Evolutionary conservation across 2,888 invertebrate genomes (phyloP).

Genomic region (Aleiodes leptofemur): DNA sequence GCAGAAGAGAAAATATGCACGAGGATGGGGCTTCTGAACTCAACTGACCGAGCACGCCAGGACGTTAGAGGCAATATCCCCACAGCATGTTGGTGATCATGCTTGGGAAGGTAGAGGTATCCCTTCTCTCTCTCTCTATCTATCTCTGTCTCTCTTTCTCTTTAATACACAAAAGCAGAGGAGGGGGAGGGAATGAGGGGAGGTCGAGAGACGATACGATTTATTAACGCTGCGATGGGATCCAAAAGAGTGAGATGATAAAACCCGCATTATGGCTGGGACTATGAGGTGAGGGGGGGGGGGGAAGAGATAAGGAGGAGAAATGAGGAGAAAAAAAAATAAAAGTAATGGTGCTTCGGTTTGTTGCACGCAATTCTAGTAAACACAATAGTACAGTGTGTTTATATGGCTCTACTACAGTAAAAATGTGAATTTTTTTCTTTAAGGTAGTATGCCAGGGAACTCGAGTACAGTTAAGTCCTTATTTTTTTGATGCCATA

Average conservation of each 20-base stretch:
- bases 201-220: constrained; percentile 43
- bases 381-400: constrained; percentile 13
- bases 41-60: constrained; percentile 53
- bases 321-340: constrained; percentile 40
- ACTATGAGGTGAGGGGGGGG: neutral
- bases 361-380: constrained; percentile 8
- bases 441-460: no score
- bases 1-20: constrained; percentile 31
- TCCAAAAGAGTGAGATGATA: constrained; percentile 35
- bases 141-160: no score
- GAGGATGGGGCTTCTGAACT: constrained; percentile 52
- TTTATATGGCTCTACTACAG: constrained; percentile 18
- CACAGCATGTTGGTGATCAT: constrained; percentile 10
- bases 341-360: constrained; percentile 36
- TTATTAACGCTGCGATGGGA: constrained; percentile 45
- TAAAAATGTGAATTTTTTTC: neutral
- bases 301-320: constrained; percentile 37
- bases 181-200: constrained; percentile 25
- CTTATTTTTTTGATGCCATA: no score
- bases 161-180: neutral
- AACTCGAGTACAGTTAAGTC: no score
- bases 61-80: constrained; percentile 36
- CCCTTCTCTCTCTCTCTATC: constrained; percentile 18
- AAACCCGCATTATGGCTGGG: constrained; percentile 39
- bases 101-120: neutral